Base-by-base conservation (phyloP, 92 coral and sea anemone genomes). In the Plumapathes pennacea region DNA sequence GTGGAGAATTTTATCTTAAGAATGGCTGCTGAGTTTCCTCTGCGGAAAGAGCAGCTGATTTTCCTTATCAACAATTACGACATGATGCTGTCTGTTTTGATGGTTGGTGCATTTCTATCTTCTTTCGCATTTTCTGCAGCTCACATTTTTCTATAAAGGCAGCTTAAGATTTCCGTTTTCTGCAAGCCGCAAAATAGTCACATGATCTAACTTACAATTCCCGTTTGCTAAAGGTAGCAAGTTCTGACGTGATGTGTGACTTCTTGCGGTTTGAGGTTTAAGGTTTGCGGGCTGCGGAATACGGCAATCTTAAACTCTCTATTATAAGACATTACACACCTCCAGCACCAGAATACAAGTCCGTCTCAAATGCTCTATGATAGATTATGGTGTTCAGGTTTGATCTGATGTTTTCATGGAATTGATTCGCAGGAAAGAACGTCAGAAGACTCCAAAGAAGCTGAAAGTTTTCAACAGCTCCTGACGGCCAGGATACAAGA, bases 21-120 rank as follows among this genome's bases (percentile, higher is more conserved):
- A 26, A 92, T 92, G 98, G 98, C 98, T 4, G 98, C 98, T 5
- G 98, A 92, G 70, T 92, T 92, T 56, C 98, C 98, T 17, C 52
- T 81, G 29, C 96, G 98, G 26, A 92, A 92, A 53, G 98, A 92
- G 18, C 98, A 92, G 65, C 82, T 92, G 25, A 84, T 92, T 39
- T 92, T 92, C 72, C 87, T 92, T 6, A 92, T 92, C 54, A 92
- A 92, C 62, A 92, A 92, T 60, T 92, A 92, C 41, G 98, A 92
- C 53, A 92, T 92, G 98, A 92, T 92, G 98, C 60, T 92, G 31
- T 88, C 98, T n/a, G 98, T 92, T 1, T 62, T 92, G 32, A 80
- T 88, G 96, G 98, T 92, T 25, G 38, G 95, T 69, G 17, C n/a
- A n/a, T n/a, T n/a, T n/a, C n/a, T n/a, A n/a, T n/a, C n/a, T n/a